Conservation (phyloP, 2,888 invertebrate species). For the Macrophya annulata region DNA sequence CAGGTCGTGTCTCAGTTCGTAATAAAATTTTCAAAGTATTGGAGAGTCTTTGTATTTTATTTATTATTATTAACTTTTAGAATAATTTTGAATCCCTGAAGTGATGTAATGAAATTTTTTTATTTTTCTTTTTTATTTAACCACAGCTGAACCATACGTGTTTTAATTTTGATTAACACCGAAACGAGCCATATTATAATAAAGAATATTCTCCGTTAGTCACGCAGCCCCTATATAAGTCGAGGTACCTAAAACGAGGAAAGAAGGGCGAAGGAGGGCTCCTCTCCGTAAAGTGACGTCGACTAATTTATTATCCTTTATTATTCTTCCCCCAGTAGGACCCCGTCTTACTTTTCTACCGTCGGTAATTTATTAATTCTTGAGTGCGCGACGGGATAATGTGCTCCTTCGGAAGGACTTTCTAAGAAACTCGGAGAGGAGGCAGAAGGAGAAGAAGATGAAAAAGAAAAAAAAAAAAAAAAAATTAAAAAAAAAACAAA, state of each 20-base stretch:
- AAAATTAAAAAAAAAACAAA: not conserved
- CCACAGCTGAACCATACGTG: not conserved
- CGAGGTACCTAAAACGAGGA: slow-evolving; percentile 6
- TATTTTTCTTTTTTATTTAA: not conserved
- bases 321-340: slow-evolving; percentile 59
- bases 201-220: slow-evolving; percentile 40
- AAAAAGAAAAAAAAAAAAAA: not conserved
- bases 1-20: not conserved
- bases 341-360: slow-evolving; percentile 57
- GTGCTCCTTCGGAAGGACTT: slow-evolving; percentile 59
- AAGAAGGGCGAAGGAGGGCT: slow-evolving; percentile 9
- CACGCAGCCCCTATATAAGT: not conserved
- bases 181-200: not conserved
- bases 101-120: too few species aligned
- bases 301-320: slow-evolving; percentile 61
- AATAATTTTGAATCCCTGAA: too few species aligned
- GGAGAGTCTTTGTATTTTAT: not conserved
- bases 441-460: not conserved
- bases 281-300: slow-evolving; percentile 47
- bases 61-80: too few species aligned
- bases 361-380: slow-evolving; percentile 66
- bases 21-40: not conserved
- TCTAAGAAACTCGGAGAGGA: slow-evolving; percentile 29
- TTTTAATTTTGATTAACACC: slow-evolving; percentile 40
- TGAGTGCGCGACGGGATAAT: slow-evolving; percentile 63